Base-by-base conservation (phyloP, 2,888 invertebrate genomes). In the Phortica magna region DNA sequence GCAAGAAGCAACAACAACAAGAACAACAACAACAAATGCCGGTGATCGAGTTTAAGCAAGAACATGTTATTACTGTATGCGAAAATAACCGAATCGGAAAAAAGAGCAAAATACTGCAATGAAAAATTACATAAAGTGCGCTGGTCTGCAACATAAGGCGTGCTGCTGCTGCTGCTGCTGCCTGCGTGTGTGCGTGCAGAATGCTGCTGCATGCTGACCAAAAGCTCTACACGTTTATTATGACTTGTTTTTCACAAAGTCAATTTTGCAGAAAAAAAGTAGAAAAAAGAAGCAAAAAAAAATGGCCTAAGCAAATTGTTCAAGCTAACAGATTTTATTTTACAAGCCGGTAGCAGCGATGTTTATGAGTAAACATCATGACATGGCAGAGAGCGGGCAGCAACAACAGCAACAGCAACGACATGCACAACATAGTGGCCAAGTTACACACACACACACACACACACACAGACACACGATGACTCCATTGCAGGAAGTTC, bases 261-360 rank as follows among this genome's bases (percentile, higher is more conserved):
- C 31, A 31, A 31, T 31, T 17, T 55, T 17, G 14, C 55, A 55
- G 7, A 14, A 55, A 55, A 10, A 55, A 59, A 19, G 19, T 9
- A 59, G 9, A 19, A 59, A 59, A 59, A 59, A 6, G 7, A 59
- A 59, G 2, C 7, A n/a, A 61, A 17, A 59, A 83, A 82, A 83
- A 86, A 87, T 87, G 82, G 83, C 82, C 82, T 83, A 86, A 89
- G 88, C 85, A 88, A 88, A 89, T 89, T 88, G 89, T 85, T 86
- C 81, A 86, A 84, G 83, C 86, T 87, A 88, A 87, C 88, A 88
- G 87, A 83, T 84, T 84, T 80, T 79, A 79, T 75, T 78, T 53
- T 31, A 31, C 31, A 31, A 7, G 64, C 19, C 19, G 31, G 55
- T 55, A 17, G n/a, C n/a, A 55, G 17, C n/a, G 31, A 31, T 31